Evolutionary conservation across 2,797 vertebrate species (phyloP), one percentile per base, ranked within the genome.

Genomic region (Phoxinus dragarum): DNA sequence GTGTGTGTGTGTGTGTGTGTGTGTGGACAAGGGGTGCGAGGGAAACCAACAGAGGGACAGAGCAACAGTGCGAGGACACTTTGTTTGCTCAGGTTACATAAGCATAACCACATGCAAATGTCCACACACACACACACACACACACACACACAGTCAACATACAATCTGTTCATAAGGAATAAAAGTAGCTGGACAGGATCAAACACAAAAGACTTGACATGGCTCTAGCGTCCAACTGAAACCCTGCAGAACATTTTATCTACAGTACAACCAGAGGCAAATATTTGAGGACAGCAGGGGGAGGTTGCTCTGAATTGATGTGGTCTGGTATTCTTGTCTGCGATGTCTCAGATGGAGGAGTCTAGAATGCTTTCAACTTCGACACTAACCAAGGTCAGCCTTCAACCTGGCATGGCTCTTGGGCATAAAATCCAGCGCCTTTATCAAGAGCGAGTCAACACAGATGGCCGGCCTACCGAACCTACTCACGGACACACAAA

Each of bases 371-470:
- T 85, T 87, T 84, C 34, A 66, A 81, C 84, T 88, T 61, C 36
- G 36, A 66, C 80, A 23, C 76, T 38, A 59, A 44, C 47, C 87
- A 80, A 83, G 84, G 81, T 84, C 72, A 47, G 40, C 52, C 66
- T 52, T 81, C 19, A 61, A 75, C 80, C 85, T 81, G 77, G 59
- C 16, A 80, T 76, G 61, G 21, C 61, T 86, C 59, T 76, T 78
- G 75, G 38, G 19, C 64, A 52, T 84, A 69, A 69, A 84, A 80
- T 72, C 56, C 38, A 81, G 34, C 49, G 68, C 31, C 68, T 87
- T 85, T 73, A 86, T 88, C 84, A 68, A 72, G n/a, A 79, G 49
- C 27, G 79, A 85, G 86, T 80, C 77, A 86, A 67, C 86, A 88
- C 64, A 80, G 84, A 82, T 81, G 81, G 78, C 64, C 68, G 42